Evolutionary conservation across 30 jellyfish, hydroid and myxozoan species (phyloP).

Genomic region (Hydractinia echinata): DNA sequence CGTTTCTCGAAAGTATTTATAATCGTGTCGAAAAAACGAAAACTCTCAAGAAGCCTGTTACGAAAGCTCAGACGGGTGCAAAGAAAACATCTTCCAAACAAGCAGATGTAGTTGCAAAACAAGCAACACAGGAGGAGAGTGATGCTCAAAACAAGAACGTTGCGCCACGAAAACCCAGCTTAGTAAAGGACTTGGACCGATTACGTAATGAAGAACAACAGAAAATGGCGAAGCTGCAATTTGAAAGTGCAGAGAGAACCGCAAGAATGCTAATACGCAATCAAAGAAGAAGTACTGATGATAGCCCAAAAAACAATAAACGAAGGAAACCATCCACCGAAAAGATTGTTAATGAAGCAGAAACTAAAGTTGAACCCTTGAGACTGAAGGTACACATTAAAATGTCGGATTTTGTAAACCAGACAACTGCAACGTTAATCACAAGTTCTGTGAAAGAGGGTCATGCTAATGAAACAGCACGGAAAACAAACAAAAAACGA

Average conservation of each 20-base stretch:
- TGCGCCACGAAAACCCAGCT: neutral
- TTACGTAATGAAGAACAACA: constrained; percentile 26
- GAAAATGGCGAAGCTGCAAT: neutral
- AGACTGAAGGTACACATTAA: constrained; percentile 18
- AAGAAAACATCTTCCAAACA: neutral
- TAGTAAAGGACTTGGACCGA: neutral
- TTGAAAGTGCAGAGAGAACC: constrained; percentile 37
- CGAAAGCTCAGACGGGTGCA: neutral
- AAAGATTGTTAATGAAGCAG: neutral
- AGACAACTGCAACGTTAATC: constrained; percentile 1
- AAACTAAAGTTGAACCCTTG: neutral
- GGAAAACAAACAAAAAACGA: neutral
- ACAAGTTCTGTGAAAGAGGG: neutral
- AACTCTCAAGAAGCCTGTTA: neutral
- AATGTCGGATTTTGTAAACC: constrained; percentile 10
- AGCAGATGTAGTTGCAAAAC: neutral
- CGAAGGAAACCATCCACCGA: constrained; percentile 22
- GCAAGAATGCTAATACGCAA: constrained; percentile 32
- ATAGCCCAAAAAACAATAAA: constrained; percentile 1
- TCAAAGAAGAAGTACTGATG: constrained; percentile 16
- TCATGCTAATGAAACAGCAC: neutral
- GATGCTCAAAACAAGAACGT: neutral
- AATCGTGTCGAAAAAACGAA: neutral
- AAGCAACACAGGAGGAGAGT: neutral
- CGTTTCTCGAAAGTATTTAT: neutral